Base-by-base conservation (phyloP, 1,140 invertebrate genomes). In the Goniozus legneri region DNA sequence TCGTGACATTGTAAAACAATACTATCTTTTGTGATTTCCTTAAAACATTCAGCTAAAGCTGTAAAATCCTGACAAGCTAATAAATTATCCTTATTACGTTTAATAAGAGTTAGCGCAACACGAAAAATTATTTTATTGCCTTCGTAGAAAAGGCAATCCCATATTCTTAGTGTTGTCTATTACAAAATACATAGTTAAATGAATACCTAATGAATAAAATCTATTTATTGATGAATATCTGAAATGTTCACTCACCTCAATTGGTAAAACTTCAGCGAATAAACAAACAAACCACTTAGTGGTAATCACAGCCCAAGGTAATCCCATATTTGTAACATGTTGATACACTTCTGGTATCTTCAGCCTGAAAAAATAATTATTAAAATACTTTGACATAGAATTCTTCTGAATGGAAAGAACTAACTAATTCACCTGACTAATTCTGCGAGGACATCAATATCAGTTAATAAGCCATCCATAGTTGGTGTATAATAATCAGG, bases 271-370 rank as follows among this genome's bases (percentile, higher is more conserved):
- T 78, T 96, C 93, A 35, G 88, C 89, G 73, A 88, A 95, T 7
- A 95, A 74, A 67, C 93, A 96, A 55, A 96, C 86, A 72, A 96
- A 95, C 92, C 92, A 96, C 73, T 95, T 95, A 35, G 91, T 94
- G 22, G 86, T 86, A 50, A 93, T 85, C 13, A 95, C 84, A 38
- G 88, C 83, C 89, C 91, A 95, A 13, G 89, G 86, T 52, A 95
- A 74, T 34, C 85, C 84, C 61, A 91, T 71, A 50, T 82, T 80
- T 47, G 84, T 82, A 30, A 95, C 81, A 70, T 92, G 89, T 22
- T 83, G 76, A 73, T 91, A 82, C 1, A 95, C 81, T 62, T 84
- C 82, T 22, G 91, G 91, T 56, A 86, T 82, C 71, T 87, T 86
- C 53, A 85, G 77, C 61, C 87, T 89, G 55, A 35, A 75, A 72